These are phyloP conservation scores for Drosophila ambigua DNA, from an alignment of 1,140 invertebrate species.

Conservation along the genomic window DNA sequence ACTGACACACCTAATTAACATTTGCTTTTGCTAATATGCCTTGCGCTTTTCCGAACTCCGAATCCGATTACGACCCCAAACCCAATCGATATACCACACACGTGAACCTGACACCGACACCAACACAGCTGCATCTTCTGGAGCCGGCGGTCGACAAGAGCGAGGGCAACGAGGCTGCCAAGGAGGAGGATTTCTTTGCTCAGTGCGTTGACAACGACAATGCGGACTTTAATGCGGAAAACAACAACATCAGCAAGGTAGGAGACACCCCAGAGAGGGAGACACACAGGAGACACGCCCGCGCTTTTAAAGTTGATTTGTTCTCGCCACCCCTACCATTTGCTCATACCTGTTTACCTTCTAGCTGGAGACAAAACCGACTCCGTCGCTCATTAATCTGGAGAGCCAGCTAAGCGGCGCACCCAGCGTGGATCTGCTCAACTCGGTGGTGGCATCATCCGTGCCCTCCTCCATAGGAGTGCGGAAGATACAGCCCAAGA, in stretches of 20 bases:
- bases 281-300: conserved; percentile 26
- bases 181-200: conserved; percentile 93
- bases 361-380: conserved; percentile 62
- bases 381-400: conserved; percentile 18
- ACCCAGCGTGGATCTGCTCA: conserved; percentile 84
- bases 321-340: neutral
- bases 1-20: conserved; percentile 33
- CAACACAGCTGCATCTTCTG: conserved; percentile 86
- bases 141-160: conserved; percentile 85
- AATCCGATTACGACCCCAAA: conserved; percentile 1
- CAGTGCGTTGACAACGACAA: conserved; percentile 86
- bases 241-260: conserved; percentile 66
- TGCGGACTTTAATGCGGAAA: conserved; percentile 63
- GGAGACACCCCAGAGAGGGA: conserved; percentile 3
- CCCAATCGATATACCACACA: neutral
- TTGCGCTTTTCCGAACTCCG: conserved; percentile 26
- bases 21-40: conserved; percentile 33
- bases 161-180: conserved; percentile 74
- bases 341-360: conserved; percentile 11
- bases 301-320: conserved; percentile 20
- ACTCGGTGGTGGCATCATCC: conserved; percentile 55
- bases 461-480: conserved; percentile 86
- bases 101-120: conserved; percentile 8
- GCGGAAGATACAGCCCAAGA: conserved; percentile 87
- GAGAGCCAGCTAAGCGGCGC: conserved; percentile 54